Base-by-base conservation (phyloP, 2,888 invertebrate species). In the Itoplectis maculator region DNA sequence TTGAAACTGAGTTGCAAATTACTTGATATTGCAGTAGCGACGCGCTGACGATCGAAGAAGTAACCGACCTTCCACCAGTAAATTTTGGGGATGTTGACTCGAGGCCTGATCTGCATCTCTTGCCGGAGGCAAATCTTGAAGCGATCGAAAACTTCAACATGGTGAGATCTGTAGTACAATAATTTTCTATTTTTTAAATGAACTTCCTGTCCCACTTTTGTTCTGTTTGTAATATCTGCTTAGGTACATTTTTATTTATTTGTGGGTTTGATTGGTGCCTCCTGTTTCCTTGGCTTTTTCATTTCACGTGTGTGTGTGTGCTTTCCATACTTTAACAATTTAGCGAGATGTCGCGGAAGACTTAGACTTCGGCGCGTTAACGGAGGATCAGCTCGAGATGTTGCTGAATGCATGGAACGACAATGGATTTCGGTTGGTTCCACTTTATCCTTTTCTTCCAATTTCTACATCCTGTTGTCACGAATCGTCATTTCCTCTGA, bases 351-450 rank as follows among this genome's bases (percentile, higher is more conserved):
- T 47, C 51, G 81, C 59, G 40, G 18, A 23, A 47, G 56, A 51
- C 29, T 35, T 66, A 23, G 56, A 82, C 77, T 88, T 88, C 54
- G 88, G 88, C 35, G 65, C 5, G 8, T 20, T 88, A 66, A 73
- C 82, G 20, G 47, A 70, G 13, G 45, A 76, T 7, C 72, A 86
- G 13, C n/a, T 87, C n/a, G 78, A 84, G 15, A 8, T 83, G 20
- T 11, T 13, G 11, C 9, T n/a, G n/a, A n/a, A n/a, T n/a, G n/a
- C n/a, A n/a, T n/a, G n/a, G n/a, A 63, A 51, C 15, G 73, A 56
- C 18, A 11, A 61, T 9, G 54, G 45, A 35, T 18, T 51, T 37
- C 54, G 15, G 23, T 54, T 54, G n/a, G 47, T 68, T 49, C 73
- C 73, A 72, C 73, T 59, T 66, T 47, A 68, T 68, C 37, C 49